Evolutionary conservation across 1,140 invertebrate species (phyloP).

Genomic region (Bombus breviceps): DNA sequence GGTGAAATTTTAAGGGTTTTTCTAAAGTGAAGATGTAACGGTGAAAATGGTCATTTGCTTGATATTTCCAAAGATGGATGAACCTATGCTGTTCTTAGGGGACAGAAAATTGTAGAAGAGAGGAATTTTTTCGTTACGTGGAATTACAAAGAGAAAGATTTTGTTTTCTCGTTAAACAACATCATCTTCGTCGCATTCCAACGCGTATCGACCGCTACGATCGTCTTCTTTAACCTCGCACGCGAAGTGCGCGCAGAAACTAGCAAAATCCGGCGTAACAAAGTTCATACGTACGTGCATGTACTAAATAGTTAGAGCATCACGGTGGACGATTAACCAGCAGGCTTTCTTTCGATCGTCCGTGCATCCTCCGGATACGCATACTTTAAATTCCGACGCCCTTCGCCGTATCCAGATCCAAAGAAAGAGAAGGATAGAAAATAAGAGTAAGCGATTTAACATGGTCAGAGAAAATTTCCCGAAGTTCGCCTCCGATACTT

Average conservation of each 20-base stretch:
- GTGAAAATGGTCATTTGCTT: not conserved
- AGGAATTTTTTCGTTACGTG: not conserved
- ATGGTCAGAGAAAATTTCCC: conserved; percentile 29
- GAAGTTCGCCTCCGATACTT: conserved; percentile 38
- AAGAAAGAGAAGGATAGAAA: not conserved
- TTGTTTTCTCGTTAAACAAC: not conserved
- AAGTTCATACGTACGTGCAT: conserved; percentile 20
- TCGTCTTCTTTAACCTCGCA: not conserved
- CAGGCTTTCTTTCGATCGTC: conserved; percentile 31
- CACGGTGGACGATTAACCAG: conserved; percentile 26
- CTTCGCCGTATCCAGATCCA: not conserved
- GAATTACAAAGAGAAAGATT: not conserved
- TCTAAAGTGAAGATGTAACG: not conserved
- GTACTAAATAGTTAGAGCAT: conserved; percentile 44
- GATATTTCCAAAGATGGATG: not conserved
- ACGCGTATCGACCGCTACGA: not conserved
- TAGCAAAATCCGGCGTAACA: not conserved
- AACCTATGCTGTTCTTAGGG: not conserved
- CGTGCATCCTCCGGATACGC: conserved; percentile 39
- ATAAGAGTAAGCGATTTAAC: conserved; percentile 18
- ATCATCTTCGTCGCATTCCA: not conserved
- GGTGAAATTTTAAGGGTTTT: not conserved
- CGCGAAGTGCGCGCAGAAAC: conserved; percentile 22
- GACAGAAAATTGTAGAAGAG: not conserved
- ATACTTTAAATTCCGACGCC: conserved; percentile 41